Evolutionary conservation across 2,797 vertebrate species (phyloP), one percentile per base, ranked within the genome.

Genomic region (Phalanger gymnotis): DNA sequence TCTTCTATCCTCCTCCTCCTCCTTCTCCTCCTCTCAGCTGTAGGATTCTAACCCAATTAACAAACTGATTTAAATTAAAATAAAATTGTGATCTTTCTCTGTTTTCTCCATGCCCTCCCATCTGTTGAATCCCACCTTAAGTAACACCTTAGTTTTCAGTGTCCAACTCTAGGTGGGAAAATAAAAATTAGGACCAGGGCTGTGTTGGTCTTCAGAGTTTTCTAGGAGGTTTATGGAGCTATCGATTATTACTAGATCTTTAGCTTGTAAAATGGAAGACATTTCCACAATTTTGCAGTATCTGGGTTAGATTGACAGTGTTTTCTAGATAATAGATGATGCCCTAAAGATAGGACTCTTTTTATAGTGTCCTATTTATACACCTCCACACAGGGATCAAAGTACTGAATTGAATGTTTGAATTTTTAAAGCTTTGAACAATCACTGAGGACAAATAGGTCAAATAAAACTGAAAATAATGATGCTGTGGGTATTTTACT

Each of bases 21-120:
- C 73, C 73, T 87, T 40, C 28, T 0, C 91, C 89, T 93, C 95
- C 94, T 93, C 91, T 93, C 92, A 96, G 73, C 93, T 95, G 94
- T 93, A 5, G 27, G 93, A 95, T 97, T 98, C 93, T 97, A 96
- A 97, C 73, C 93, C 91, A 97, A 95, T 96, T 98, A 98, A 93
- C 94, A 61, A 13, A 96, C 57, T 81, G 91, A 96, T 97, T 98
- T 97, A 97, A 94, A 95, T 81, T 95, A 95, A 98, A 96, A 97
- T 97, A 95, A 92, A 97, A 95, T 61, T 96, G 91, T 1, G 55
- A 95, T 93, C 97, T 96, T 92, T 97, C 96, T 96, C 95, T 93
- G 54, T 96, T 97, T 96, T 53, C 54, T 96, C 95, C 57, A 91
- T 96, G 92, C 97, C 94, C 66, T 97, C 40, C 91, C 81, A 55